Conservation (phyloP, 2,888 invertebrate species). For the Mimachlamys varia region DNA sequence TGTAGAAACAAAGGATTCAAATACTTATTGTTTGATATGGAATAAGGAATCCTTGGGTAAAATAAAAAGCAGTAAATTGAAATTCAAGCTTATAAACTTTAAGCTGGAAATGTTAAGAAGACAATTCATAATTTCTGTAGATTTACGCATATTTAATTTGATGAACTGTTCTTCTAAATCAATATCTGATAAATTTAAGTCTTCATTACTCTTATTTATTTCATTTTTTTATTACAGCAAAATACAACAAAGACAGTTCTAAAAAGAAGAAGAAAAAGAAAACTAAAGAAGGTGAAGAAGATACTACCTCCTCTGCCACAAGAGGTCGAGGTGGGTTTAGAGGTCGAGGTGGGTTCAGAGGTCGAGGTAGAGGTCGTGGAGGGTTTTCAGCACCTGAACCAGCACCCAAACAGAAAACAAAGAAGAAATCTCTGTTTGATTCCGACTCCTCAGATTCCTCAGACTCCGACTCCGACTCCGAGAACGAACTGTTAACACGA, state of each 20-base stretch:
- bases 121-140: no score
- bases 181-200: neutral
- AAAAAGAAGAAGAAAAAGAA: constrained; percentile 70
- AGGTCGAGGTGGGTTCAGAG: constrained; percentile 44
- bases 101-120: no score
- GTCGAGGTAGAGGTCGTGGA: constrained; percentile 45
- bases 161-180: no score
- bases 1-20: no score
- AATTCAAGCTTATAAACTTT: no score
- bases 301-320: constrained; percentile 23
- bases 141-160: no score
- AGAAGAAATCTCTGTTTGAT: constrained; percentile 44
- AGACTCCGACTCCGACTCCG: constrained; percentile 57
- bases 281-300: constrained; percentile 41
- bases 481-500: constrained; percentile 52
- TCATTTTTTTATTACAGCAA: constrained; percentile 64
- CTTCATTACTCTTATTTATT: neutral
- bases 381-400: constrained; percentile 34
- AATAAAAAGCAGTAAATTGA: no score
- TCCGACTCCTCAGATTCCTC: constrained; percentile 49
- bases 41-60: no score
- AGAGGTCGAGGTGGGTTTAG: constrained; percentile 43
- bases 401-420: neutral
- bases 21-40: no score
- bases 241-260: constrained; percentile 79